A percentile compares a stretch with the other conserved stretches of the same genome.
These are phyloP conservation scores for Rhodeus uyekii DNA, from an alignment of 2,797 vertebrate genomes.

Conservation along the genomic window DNA sequence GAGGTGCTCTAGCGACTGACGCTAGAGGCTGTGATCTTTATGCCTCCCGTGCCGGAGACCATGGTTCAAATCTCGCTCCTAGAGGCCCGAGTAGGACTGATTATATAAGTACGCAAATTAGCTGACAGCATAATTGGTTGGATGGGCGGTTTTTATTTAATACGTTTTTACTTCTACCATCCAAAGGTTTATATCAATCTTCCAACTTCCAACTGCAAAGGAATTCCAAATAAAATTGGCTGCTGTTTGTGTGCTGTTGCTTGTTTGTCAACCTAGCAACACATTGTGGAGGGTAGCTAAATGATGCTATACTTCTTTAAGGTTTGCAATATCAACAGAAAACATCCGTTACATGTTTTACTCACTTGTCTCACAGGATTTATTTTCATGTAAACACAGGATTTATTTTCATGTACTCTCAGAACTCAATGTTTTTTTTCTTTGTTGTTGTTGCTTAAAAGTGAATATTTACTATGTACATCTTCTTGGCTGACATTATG, in stretches of 20 bases:
- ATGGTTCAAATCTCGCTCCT: too few species aligned
- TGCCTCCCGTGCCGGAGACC: too few species aligned
- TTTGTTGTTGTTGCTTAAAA: too few species aligned
- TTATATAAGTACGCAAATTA: background rate
- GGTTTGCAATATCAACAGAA: background rate
- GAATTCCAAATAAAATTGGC: background rate
- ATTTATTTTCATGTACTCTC: background rate
- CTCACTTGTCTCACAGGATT: background rate
- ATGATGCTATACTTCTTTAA: background rate
- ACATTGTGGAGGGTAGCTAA: background rate
- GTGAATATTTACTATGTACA: background rate
- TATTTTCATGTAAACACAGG: background rate
- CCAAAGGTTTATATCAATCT: background rate
- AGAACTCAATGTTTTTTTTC: background rate
- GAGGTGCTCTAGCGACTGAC: too few species aligned
- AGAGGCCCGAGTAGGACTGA: too few species aligned
- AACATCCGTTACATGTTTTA: background rate
- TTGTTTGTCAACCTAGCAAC: background rate
- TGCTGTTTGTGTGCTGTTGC: background rate
- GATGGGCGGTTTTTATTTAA: background rate
- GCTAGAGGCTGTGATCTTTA: too few species aligned
- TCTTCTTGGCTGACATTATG: background rate
- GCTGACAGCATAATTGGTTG: background rate
- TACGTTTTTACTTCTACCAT: background rate
- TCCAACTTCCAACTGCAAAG: background rate